Percentiles rank a stretch among this genome's conserved stretches.
phyloP scores from a whole-genome alignment of 2,113 vertebrate genomes.

The Mormoops blainvillei region DNA sequence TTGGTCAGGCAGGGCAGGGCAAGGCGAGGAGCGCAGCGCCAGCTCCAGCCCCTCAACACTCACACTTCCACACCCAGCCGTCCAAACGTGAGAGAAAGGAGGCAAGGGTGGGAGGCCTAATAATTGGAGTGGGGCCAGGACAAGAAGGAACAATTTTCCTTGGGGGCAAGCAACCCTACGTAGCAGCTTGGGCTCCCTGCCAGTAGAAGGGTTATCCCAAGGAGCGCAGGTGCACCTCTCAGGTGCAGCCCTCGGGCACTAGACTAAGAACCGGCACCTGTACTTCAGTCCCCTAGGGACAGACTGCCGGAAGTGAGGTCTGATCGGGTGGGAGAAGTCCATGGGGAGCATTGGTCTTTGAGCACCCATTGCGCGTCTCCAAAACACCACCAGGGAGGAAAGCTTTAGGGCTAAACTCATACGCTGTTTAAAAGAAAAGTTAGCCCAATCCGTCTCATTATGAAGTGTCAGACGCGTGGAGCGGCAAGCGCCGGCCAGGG shows the following conservation, averaged over 20 bases:
- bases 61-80: neutral
- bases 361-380: neutral
- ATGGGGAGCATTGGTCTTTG: neutral
- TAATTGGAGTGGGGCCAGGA: neutral
- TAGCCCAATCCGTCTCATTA: neutral
- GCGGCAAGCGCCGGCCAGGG: neutral
- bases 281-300: neutral
- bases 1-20: conserved; percentile 72
- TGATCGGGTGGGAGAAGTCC: neutral
- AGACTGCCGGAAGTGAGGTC: neutral
- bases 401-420: neutral
- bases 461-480: neutral
- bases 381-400: neutral
- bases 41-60: neutral
- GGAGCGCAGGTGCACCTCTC: neutral
- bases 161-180: neutral
- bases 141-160: neutral
- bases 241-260: neutral
- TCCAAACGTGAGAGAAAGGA: neutral
- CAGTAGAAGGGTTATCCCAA: neutral
- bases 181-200: neutral
- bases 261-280: neutral
- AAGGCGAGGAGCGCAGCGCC: neutral
- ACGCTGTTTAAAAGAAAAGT: neutral
- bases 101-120: neutral